Evolutionary conservation across 2,888 invertebrate species (phyloP).

Genomic region (Sarcophaga subvicina): DNA sequence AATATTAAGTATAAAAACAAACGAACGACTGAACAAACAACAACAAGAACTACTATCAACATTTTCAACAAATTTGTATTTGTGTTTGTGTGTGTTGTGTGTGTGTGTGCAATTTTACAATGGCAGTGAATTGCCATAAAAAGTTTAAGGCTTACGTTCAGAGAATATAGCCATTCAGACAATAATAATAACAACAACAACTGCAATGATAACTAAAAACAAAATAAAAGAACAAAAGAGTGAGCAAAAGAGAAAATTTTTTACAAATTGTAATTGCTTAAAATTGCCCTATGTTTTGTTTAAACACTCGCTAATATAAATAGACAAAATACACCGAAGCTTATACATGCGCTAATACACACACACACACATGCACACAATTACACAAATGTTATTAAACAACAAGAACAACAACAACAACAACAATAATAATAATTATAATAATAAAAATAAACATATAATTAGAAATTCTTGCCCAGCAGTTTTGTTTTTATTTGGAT

Average conservation of each 20-base stretch:
- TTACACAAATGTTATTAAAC: background rate
- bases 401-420: conserved; percentile 12
- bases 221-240: conserved; percentile 21
- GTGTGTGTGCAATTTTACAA: background rate
- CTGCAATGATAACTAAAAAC: conserved; percentile 13
- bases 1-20: conserved; percentile 49
- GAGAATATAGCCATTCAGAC: conserved; percentile 45
- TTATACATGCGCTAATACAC: no score
- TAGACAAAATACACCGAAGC: background rate
- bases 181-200: conserved; percentile 31
- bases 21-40: background rate
- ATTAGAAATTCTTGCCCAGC: background rate
- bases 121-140: conserved; percentile 53
- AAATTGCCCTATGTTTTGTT: conserved; percentile 37
- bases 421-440: conserved; percentile 16
- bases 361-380: no score
- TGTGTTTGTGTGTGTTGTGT: background rate
- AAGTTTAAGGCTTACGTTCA: conserved; percentile 64
- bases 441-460: conserved; percentile 39
- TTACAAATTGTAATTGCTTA: conserved; percentile 46
- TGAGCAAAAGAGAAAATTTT: conserved; percentile 13
- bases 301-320: conserved; percentile 24
- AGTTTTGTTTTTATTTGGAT: background rate
- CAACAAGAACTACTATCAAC: conserved; percentile 47
- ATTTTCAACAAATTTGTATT: conserved; percentile 36